Evolutionary conservation across 2,888 invertebrate genomes (phyloP), one percentile per base, ranked within the genome.

Genomic region (Phyllotreta striolata): DNA sequence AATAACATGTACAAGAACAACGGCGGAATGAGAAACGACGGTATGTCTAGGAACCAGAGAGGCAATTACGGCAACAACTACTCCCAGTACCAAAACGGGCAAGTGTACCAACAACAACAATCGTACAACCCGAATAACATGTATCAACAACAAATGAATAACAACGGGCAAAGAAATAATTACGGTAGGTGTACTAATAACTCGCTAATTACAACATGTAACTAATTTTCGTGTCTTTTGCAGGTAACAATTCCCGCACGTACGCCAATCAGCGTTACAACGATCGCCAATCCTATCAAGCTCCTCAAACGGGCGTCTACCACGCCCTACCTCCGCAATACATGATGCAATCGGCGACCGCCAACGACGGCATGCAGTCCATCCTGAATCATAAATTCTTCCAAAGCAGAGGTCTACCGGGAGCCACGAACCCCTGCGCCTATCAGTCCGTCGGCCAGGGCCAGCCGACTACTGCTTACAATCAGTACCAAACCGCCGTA

Each of bases 341-440:
- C 67, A 83, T 85, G 78, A 84, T 85, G 81, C 82, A 82, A 62
- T 67, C 71, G 6, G 68, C 74, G 75, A 66, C 67, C 24, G 24
- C 24, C 37, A 57, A 81, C 41, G 84, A 85, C 56, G 83, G 83
- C 47, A 84, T 85, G 67, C 85, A 86, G 71, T 84, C 83, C 46
- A 79, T 86, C 71, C 83, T 85, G 82, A 88, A 88, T 77, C 90
- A 88, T 80, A 91, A 91, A 79, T 91, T 88, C 84, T 91, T 90
- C 84, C 90, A 90, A 73, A 87, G 88, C 10, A 81, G 86, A 68
- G 83, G 85, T 62, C 81, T 85, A 60, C 84, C 85, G n/a, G 82
- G 82, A 40, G 82, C 82, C 39, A 82, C 84, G 49, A 86, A 85
- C 68, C 85, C 86, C 4, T 87, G 87, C 75, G 86, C 85, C 55